Evolutionary conservation across 2,888 invertebrate species (phyloP).

Genomic region (Fissipunctia ypsillon): DNA sequence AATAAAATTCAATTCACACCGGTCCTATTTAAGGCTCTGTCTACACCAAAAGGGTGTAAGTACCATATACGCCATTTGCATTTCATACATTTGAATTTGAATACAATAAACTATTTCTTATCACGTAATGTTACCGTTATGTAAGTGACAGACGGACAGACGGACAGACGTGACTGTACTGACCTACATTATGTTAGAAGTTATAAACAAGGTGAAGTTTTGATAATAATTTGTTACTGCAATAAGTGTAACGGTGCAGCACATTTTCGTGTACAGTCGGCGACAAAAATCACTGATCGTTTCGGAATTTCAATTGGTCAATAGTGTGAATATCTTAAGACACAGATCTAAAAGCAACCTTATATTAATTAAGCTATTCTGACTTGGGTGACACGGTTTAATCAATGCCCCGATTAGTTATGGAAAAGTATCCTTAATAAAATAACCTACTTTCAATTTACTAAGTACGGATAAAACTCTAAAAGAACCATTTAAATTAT

Average conservation of each 20-base stretch:
- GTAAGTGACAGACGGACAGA: slow-evolving; percentile 43
- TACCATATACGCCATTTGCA: not conserved
- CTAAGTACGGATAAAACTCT: not conserved
- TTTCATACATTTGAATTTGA: slow-evolving; percentile 39
- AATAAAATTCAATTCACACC: not conserved
- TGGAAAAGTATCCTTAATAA: not conserved
- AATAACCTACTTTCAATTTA: not conserved
- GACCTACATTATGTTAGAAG: slow-evolving; percentile 29
- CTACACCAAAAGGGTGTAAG: not conserved
- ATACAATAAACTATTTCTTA: slow-evolving; percentile 49
- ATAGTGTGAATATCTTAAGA: not conserved
- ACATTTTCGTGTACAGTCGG: not conserved
- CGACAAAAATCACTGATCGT: not conserved
- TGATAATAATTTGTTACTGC: not conserved
- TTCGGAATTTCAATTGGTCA: not conserved
- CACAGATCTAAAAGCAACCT: not conserved
- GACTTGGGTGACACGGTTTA: not conserved
- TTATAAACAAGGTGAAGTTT: slow-evolving; percentile 22
- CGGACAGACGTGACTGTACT: slow-evolving; percentile 14
- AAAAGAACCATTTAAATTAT: not conserved
- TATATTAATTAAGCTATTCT: not conserved
- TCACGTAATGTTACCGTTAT: slow-evolving; percentile 56
- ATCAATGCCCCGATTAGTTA: not conserved
- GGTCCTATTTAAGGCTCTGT: too few relatives aligned
- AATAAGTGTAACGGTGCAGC: not conserved